Base-by-base conservation (phyloP, 2,888 invertebrate species). In the Acanthosoma haemorrhoidale region DNA sequence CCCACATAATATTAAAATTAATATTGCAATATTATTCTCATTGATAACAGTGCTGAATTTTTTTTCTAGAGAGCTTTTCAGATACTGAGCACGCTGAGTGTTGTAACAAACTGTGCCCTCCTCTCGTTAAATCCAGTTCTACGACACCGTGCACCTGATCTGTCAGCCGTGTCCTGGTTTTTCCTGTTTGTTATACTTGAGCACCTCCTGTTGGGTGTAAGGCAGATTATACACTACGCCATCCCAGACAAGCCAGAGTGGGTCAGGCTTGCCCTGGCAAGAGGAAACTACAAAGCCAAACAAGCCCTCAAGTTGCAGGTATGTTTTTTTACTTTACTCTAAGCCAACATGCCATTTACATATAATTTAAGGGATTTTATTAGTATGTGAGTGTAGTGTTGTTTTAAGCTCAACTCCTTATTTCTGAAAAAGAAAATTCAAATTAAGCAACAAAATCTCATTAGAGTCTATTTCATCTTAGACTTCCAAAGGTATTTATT, bases 31-130 rank as follows among this genome's bases (percentile, higher is more conserved):
- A 58, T 9, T 13, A 4, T 58, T 58, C 9, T 6, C 5, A 18
- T 18, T 5, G n/a, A 29, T n/a, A n/a, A n/a, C n/a, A 11, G 8
- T 43, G 6, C 8, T 6, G 51, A 15, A 11, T 39, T 36, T 21
- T 32, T 66, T 31, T 77, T 79, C 9, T 79, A 87, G 86, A 80
- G 83, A 75, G 85, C 86, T 3, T 88, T 88, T 80, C 87, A 87
- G 79, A 82, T 88, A 34, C 82, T 90, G 71, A 87, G 87, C 36
- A 83, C 84, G 1, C 81, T 90, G 75, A 85, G 87, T 1, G 86
- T 91, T 73, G 83, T 90, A 76, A 90, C 90, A 68, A 91, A 91
- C 80, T 88, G 88, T 77, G 89, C 88, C 1, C 80, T 91, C 60
- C 82, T 91, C 41, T 88, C 86, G 75, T 81, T 90, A 73, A 87